These are phyloP conservation scores for Grantiella picta DNA, from an alignment of 2,113 vertebrate species.

Conservation along the genomic window DNA sequence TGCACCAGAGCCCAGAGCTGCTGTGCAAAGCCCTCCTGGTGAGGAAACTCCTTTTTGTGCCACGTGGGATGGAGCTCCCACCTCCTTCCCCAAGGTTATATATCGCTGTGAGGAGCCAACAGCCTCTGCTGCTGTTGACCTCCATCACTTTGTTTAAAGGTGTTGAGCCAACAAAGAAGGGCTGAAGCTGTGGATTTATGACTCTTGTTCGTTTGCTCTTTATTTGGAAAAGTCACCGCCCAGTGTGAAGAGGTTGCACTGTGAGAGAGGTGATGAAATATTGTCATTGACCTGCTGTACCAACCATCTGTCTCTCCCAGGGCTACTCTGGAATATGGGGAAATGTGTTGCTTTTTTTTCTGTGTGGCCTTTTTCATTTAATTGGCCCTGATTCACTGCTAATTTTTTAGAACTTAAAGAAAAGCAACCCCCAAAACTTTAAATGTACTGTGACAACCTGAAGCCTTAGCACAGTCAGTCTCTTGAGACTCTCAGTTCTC, in stretches of 20 bases:
- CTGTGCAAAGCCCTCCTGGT: not conserved
- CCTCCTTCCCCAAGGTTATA: not conserved
- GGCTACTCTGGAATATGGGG: not conserved
- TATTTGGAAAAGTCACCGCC: not conserved
- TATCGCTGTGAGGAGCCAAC: not conserved
- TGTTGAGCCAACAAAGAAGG: not conserved
- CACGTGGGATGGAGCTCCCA: not conserved
- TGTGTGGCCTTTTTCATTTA: not conserved
- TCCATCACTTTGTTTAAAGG: not conserved
- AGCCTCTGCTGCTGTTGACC: not conserved
- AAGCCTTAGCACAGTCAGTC: not conserved
- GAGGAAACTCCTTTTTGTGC: not conserved
- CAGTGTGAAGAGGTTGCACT: slow-evolving; percentile 15
- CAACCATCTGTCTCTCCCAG: slow-evolving; percentile 32
- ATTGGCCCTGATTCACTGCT: not conserved
- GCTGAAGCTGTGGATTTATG: not conserved
- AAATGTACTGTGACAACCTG: not conserved
- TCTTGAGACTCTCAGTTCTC: not conserved
- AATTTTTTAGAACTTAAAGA: not conserved
- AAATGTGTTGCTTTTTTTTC: not conserved
- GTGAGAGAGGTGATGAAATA: slow-evolving; percentile 33
- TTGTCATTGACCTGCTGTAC: slow-evolving; percentile 32
- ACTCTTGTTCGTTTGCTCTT: not conserved
- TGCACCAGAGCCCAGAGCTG: not conserved
- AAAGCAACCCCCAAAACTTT: not conserved